Evolutionary conservation across 2,797 vertebrate genomes (phyloP), one percentile per base, ranked within the genome.

Genomic region (Phoebastria nigripes): DNA sequence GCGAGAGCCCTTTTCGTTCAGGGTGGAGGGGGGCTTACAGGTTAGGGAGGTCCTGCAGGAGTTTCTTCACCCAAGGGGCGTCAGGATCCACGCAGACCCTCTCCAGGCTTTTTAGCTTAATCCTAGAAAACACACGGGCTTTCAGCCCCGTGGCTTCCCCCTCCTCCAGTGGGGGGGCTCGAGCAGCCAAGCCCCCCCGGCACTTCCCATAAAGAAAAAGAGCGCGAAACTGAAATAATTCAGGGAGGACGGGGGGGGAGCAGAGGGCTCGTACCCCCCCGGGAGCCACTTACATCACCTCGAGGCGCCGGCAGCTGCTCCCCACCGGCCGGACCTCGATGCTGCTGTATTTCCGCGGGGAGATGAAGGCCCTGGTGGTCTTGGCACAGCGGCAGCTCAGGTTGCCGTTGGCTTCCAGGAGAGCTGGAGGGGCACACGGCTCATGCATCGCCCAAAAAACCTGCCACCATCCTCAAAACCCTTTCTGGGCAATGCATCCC

Each of bases 221-320:
- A 52, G n/a, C 4, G 2, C 0, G 0, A 24, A 46, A 15, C 7
- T 0, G 17, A 21, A 37, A 20, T 0, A 9, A 11, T 7, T 5
- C 2, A 0, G 41, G 69, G 21, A 8, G 28, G 15, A 6, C 0
- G 3, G 7, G 3, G 37, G 6, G 4, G 25, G 28, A n/a, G 11
- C 28, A 22, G 39, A 26, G 51, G 41, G 28, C 7, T 5, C 0
- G 0, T 3, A 7, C 1, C 24, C 24, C 26, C 14, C 3, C 1
- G 0, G 29, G 31, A 63, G 31, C 6, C 79, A 96, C 96, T 96
- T 95, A 97, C 96, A 97, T 29, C 85, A 96, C 93, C 85, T 97
- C 95, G 1, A 15, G 82, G 49, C 96, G 96, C 85, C 94, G 72
- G 93, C 96, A 97, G 85, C 91, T 94, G 93, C 95, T 97, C 37